phyloP scores from a whole-genome alignment of 2,888 invertebrate species.

The Merodon equestris region DNA sequence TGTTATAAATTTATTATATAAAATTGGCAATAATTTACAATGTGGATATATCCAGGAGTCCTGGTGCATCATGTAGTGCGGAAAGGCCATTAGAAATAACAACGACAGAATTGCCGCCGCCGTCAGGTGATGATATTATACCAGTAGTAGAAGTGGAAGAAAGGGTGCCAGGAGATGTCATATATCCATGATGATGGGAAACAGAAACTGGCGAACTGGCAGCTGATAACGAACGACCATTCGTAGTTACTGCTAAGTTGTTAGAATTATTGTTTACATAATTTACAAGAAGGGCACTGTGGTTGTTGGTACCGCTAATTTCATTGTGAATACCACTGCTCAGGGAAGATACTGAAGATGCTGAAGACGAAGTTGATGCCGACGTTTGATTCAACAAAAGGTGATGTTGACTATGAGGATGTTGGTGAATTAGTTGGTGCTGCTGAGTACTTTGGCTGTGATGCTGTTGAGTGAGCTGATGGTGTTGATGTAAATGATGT shows the following conservation, averaged over 20 bases:
- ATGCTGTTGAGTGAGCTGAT: conserved; percentile 65
- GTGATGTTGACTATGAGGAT: conserved; percentile 69
- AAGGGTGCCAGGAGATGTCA: conserved; percentile 57
- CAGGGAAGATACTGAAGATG: conserved; percentile 68
- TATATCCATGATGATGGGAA: conserved; percentile 59
- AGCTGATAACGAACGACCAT: conserved; percentile 53
- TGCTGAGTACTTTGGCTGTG: conserved; percentile 59
- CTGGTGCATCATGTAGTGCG: conserved; percentile 73
- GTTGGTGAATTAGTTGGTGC: conserved; percentile 63
- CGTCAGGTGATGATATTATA: conserved; percentile 65
- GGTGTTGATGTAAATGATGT: conserved; percentile 65
- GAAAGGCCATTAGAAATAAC: conserved; percentile 67
- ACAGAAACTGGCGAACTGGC: conserved; percentile 62
- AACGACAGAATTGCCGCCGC: conserved; percentile 68
- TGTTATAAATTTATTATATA: conserved; percentile 52
- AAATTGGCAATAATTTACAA: conserved; percentile 75
- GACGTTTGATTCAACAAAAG: conserved; percentile 56
- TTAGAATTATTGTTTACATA: conserved; percentile 52
- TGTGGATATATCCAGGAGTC: conserved; percentile 78
- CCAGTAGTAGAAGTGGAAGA: conserved; percentile 61
- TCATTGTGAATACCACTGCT: conserved; percentile 59
- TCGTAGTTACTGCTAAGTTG: conserved; percentile 34
- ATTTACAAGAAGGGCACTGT: conserved; percentile 60
- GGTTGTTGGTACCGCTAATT: conserved; percentile 57
- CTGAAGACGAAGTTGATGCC: conserved; percentile 71